These are phyloP conservation scores for Synergus gifuensis DNA, from an alignment of 2,888 invertebrate genomes.

Conservation along the genomic window DNA sequence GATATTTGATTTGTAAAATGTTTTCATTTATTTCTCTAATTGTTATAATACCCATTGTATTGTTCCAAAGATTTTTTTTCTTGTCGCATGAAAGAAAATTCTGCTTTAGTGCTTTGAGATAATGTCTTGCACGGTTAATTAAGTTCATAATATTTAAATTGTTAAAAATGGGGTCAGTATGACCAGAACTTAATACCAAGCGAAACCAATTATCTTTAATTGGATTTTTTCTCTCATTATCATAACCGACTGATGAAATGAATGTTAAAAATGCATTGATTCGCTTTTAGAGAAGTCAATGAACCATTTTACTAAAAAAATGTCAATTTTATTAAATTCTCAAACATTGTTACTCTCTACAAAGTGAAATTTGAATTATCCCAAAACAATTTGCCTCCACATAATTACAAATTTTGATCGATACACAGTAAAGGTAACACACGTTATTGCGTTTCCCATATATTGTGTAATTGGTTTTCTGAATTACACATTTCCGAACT, in stretches of 20 bases:
- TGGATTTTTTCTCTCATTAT: conserved; percentile 21
- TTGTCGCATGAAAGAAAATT: not conserved
- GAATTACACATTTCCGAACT: too few relatives aligned
- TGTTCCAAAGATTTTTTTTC: not conserved
- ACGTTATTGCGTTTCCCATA: too few relatives aligned
- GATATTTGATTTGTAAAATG: not conserved
- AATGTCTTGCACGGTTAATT: not conserved
- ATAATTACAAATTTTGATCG: too few relatives aligned
- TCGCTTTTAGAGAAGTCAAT: not conserved
- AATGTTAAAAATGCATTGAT: not conserved
- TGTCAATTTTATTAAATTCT: not conserved
- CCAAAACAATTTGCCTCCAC: too few relatives aligned
- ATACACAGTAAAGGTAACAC: too few relatives aligned
- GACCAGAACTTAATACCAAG: not conserved
- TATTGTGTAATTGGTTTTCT: too few relatives aligned
- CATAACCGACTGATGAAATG: not conserved
- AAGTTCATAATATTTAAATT: not conserved
- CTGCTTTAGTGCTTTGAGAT: not conserved
- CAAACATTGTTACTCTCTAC: too few relatives aligned
- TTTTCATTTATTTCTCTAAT: not conserved
- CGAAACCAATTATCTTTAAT: conserved; percentile 13
- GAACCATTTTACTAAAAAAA: too few relatives aligned
- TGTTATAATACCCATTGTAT: not conserved
- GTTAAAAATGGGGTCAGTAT: not conserved
- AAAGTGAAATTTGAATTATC: too few relatives aligned